Percentiles rank a stretch among this genome's conserved stretches.
Conservation (phyloP, 2,888 invertebrate species). For the Stenoptilia bipunctidactyla region DNA sequence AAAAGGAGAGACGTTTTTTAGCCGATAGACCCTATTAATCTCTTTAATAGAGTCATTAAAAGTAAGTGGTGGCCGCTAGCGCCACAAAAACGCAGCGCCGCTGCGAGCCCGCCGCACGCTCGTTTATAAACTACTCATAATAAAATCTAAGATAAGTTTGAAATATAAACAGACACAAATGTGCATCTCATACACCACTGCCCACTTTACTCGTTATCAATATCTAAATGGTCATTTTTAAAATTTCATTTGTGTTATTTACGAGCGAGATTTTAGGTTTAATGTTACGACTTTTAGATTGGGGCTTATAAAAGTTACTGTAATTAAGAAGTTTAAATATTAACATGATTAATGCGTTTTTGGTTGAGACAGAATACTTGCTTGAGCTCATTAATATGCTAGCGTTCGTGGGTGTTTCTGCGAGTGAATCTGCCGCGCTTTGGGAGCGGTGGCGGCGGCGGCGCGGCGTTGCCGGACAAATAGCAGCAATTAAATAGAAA, state of each 20-base stretch:
- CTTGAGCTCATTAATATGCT: constrained; percentile 25
- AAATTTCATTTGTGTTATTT: constrained; percentile 37
- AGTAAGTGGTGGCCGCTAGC: constrained; percentile 40
- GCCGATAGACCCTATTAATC: constrained; percentile 59
- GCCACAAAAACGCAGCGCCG: constrained; percentile 24
- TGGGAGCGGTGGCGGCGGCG: constrained; percentile 27
- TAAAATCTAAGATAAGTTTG: constrained; percentile 35
- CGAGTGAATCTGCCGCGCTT: background rate
- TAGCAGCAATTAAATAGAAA: constrained; percentile 38
- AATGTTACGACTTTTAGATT: constrained; percentile 37
- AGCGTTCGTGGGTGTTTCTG: constrained; percentile 22
- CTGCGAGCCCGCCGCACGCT: constrained; percentile 20
- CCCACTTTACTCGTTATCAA: constrained; percentile 27
- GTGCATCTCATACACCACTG: constrained; percentile 18
- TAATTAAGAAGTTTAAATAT: constrained; percentile 11
- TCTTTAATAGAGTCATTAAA: constrained; percentile 68
- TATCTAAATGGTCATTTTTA: constrained; percentile 40
- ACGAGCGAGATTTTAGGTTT: constrained; percentile 26
- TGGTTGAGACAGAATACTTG: background rate
- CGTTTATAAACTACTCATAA: constrained; percentile 37
- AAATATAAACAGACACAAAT: constrained; percentile 25
- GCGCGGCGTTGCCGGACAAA: constrained; percentile 31
- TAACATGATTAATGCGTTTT: constrained; percentile 10
- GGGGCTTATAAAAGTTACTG: constrained; percentile 16
- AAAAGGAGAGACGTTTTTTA: constrained; percentile 48